These are phyloP conservation scores for Parotocinclus haroldoi DNA, from an alignment of 2,797 vertebrate genomes.

Conservation along the genomic window DNA sequence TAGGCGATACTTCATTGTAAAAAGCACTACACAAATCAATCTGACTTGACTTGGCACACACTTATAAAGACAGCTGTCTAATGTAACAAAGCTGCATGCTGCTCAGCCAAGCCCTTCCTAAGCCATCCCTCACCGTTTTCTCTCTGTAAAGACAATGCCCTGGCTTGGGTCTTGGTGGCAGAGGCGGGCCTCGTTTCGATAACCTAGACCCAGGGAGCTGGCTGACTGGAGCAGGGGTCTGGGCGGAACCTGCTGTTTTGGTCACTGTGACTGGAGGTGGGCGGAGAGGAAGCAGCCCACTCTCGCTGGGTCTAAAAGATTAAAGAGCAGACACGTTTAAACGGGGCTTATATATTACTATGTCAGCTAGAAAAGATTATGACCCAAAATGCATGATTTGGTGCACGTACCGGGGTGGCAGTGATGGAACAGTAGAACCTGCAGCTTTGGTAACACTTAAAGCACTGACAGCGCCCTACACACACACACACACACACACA, in stretches of 20 bases:
- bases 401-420: constrained; percentile 56
- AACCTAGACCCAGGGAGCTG: constrained; percentile 70
- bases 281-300: constrained; percentile 75
- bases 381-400: too few relatives aligned
- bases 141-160: constrained; percentile 86
- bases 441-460: constrained; percentile 1
- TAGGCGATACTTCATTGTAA: too few relatives aligned
- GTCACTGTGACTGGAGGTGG: constrained; percentile 78
- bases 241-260: constrained; percentile 53
- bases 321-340: neutral
- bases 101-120: too few relatives aligned
- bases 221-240: constrained; percentile 60
- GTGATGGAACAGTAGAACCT: constrained; percentile 47
- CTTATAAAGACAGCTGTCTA: too few relatives aligned
- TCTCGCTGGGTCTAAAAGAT: constrained; percentile 69
- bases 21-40: too few relatives aligned
- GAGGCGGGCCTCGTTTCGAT: constrained; percentile 77
- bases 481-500: constrained; percentile 5
- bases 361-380: too few relatives aligned
- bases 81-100: too few relatives aligned
- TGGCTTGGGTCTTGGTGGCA: constrained; percentile 88
- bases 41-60: too few relatives aligned
- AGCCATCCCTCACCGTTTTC: constrained; percentile 67
- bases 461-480: constrained; percentile 10
- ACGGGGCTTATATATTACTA: too few relatives aligned